Evolutionary conservation across 2,113 vertebrate genomes (phyloP).

Genomic region (Stomatorhinus ivindoensis): DNA sequence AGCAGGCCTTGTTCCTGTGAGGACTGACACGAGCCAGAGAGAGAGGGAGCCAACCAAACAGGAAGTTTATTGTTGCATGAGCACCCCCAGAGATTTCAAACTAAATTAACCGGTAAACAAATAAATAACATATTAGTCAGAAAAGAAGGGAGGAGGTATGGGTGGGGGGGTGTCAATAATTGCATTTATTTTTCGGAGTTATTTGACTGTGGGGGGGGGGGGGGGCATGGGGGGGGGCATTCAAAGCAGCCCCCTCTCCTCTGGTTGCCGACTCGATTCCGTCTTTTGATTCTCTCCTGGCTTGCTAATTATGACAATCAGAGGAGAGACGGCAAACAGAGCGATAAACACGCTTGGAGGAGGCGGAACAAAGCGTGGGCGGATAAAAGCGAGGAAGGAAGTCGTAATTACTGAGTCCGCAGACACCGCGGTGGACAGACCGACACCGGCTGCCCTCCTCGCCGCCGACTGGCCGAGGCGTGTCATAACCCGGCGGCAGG

Average conservation of each 20-base stretch:
- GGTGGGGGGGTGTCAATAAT: slow-evolving; percentile 19
- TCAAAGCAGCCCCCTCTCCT: neutral
- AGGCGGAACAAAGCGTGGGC: slow-evolving; percentile 46
- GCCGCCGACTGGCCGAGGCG: neutral
- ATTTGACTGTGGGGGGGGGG: neutral
- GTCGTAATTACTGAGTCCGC: slow-evolving; percentile 56
- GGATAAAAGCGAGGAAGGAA: slow-evolving; percentile 43
- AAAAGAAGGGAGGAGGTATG: slow-evolving; percentile 34
- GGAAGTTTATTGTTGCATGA: slow-evolving; percentile 49
- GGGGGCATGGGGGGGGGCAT: neutral
- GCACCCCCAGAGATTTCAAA: slow-evolving; percentile 51
- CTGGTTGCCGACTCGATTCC: neutral
- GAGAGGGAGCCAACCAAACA: slow-evolving; percentile 29
- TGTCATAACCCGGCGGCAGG: neutral
- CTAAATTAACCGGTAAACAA: slow-evolving; percentile 55
- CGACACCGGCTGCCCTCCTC: neutral
- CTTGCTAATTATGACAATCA: slow-evolving; percentile 53
- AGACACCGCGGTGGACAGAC: neutral
- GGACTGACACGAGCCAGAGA: neutral
- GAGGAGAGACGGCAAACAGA: slow-evolving; percentile 44
- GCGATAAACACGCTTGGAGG: slow-evolving; percentile 35
- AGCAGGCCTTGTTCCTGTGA: neutral
- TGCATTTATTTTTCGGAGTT: neutral
- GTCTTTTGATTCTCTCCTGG: slow-evolving; percentile 41
- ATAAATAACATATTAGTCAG: slow-evolving; percentile 57